Conservation (phyloP, 1,140 invertebrate species). For the Lethrus apterus region DNA sequence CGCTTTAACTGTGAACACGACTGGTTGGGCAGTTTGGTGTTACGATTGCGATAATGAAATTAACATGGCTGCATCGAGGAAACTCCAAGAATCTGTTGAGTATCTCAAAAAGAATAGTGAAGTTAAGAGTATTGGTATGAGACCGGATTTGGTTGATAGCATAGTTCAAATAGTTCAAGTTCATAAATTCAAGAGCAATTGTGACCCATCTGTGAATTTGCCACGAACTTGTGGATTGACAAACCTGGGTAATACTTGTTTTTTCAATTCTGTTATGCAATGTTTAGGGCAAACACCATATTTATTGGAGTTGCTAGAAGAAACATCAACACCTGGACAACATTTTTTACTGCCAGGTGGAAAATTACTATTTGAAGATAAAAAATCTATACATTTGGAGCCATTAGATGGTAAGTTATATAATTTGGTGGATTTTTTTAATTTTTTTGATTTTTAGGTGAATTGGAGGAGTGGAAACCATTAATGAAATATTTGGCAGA, state of each 20-base stretch:
- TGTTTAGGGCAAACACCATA: slow-evolving; percentile 80
- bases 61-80: slow-evolving; percentile 50
- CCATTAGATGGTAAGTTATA: slow-evolving; percentile 38
- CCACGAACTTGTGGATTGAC: slow-evolving; percentile 58
- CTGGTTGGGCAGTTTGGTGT: slow-evolving; percentile 68
- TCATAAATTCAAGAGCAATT: not conserved
- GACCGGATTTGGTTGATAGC: not conserved
- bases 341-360: slow-evolving; percentile 64
- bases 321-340: slow-evolving; percentile 59
- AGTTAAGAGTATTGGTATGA: too few species aligned
- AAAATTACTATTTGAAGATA: slow-evolving; percentile 46
- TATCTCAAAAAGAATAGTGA: slow-evolving; percentile 50
- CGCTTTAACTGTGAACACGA: slow-evolving; percentile 63
- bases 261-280: slow-evolving; percentile 94
- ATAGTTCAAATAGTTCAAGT: not conserved
- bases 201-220: slow-evolving; percentile 24
- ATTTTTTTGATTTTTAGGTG: slow-evolving; percentile 43
- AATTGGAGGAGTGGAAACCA: slow-evolving; percentile 60
- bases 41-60: slow-evolving; percentile 59
- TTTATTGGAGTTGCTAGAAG: slow-evolving; percentile 63
- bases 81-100: slow-evolving; percentile 56
- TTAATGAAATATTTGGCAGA: slow-evolving; percentile 60
- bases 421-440: not conserved
- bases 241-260: slow-evolving; percentile 94
- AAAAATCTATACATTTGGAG: slow-evolving; percentile 34